Base-by-base conservation (phyloP, 2,113 vertebrate species). In the Percopsis transmontana region DNA sequence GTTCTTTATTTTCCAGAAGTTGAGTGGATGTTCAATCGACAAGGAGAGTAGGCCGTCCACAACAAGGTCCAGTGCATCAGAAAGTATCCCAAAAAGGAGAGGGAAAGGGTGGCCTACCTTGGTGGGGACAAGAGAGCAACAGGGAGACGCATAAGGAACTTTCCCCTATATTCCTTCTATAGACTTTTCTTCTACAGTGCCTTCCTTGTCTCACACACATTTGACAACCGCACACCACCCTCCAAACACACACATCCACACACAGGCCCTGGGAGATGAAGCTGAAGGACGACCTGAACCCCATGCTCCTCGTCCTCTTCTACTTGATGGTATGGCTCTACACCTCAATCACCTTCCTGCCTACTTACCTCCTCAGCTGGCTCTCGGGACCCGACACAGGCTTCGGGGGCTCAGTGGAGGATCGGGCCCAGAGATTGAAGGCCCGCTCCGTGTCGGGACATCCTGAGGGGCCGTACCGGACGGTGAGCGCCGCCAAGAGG, bases 231-330 rank as follows among this genome's bases (percentile, higher is more conserved):
- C 11, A 23, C 50, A 19, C 33, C 33, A 14, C 2, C 38, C 11
- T 2, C 20, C 48, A 3, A 13, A n/a, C n/a, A n/a, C 20, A 33
- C 41, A 54, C 47, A 39, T 33, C 40, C 27, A 15, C 19, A 57
- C 13, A 21, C 39, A 18, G 39, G 18, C 27, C 18, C 23, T 3
- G 2, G 60, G 87, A 68, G 69, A 98, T 98, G 95, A 95, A 95
- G 89, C 82, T 96, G 85, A 94, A 96, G 78, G 94, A 97, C 76
- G 90, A 93, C 72, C 88, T 97, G 70, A 96, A 94, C 74, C 96
- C 96, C 0, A 3, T 96, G 74, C 91, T 98, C 80, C 88, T 95
- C 24, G 85, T 93, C 57, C 65, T 96, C 47, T 94, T 98, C 90
- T 93, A 93, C 82, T 91, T 95, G 44, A 38, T 93, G 18, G 89